phyloP scores from a whole-genome alignment of 2,888 invertebrate genomes.

The Eupithecia exiguata region DNA sequence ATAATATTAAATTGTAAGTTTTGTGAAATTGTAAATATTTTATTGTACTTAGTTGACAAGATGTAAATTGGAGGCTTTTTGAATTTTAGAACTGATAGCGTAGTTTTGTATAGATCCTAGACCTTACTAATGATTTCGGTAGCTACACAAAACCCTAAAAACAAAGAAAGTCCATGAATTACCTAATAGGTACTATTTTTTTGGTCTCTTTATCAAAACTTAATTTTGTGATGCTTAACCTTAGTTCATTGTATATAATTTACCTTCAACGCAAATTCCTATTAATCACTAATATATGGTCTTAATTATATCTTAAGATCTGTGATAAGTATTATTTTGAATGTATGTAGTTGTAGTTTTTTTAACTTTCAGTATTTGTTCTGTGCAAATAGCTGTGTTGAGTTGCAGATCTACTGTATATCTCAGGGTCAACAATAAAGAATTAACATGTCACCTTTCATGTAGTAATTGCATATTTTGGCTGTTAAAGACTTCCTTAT shows the following conservation, averaged over 20 bases:
- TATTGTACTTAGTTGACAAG: constrained; percentile 6
- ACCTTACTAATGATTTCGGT: not conserved
- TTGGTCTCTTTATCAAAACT: not conserved
- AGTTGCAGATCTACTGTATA: not conserved
- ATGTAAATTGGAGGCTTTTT: constrained; percentile 13
- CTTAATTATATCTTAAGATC: constrained; percentile 9
- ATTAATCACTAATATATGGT: not conserved
- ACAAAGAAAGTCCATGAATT: not conserved
- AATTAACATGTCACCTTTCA: not conserved
- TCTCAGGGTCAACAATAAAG: not conserved
- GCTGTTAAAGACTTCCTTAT: not conserved
- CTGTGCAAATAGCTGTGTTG: not conserved
- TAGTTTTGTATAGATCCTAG: constrained; percentile 1
- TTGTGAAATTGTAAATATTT: constrained; percentile 16
- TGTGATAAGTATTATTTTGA: constrained; percentile 11
- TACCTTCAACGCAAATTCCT: not conserved
- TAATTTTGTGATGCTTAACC: not conserved
- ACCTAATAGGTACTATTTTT: not conserved
- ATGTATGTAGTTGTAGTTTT: not conserved
- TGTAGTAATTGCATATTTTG: not conserved
- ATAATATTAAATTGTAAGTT: constrained; percentile 20
- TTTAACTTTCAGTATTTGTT: not conserved
- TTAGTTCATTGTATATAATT: not conserved
- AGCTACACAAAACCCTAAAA: not conserved
- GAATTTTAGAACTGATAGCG: not conserved